phyloP scores from a whole-genome alignment of 2,888 invertebrate genomes.

The Phyto melanocephala region DNA sequence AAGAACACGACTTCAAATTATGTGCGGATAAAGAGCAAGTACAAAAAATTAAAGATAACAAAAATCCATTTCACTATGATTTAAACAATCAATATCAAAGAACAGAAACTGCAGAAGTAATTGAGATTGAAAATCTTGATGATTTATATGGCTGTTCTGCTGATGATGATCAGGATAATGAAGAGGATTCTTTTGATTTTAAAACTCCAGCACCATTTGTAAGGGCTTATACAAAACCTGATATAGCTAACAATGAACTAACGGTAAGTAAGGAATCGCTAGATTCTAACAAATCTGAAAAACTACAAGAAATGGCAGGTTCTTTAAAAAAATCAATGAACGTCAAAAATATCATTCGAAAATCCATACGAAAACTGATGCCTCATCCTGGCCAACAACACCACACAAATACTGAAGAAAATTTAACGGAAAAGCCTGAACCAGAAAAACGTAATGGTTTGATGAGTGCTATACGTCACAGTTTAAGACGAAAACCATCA shows the following conservation, averaged over 20 bases:
- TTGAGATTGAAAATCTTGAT: slow-evolving; percentile 30
- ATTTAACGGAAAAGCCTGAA: slow-evolving; percentile 32
- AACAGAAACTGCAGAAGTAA: slow-evolving; percentile 19
- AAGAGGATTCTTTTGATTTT: slow-evolving; percentile 71
- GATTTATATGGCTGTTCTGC: slow-evolving; percentile 63
- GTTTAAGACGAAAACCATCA: slow-evolving; percentile 73
- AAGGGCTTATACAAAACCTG: slow-evolving; percentile 74
- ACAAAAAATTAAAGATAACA: background rate
- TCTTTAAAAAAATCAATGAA: slow-evolving; percentile 65
- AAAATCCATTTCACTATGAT: slow-evolving; percentile 37
- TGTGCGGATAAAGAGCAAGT: background rate
- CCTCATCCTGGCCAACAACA: slow-evolving; percentile 66
- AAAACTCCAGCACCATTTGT: slow-evolving; percentile 76
- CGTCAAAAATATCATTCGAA: slow-evolving; percentile 74
- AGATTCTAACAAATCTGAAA: slow-evolving; percentile 67
- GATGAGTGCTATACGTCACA: slow-evolving; percentile 73
- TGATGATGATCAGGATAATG: slow-evolving; percentile 63
- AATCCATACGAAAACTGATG: slow-evolving; percentile 76
- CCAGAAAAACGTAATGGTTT: slow-evolving; percentile 41
- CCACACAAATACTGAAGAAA: background rate
- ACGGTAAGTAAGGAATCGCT: slow-evolving; percentile 69
- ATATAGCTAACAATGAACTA: slow-evolving; percentile 11
- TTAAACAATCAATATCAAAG: slow-evolving; percentile 4
- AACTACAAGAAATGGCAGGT: slow-evolving; percentile 64
- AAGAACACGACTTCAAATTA: background rate